Base-by-base conservation (phyloP, 2,797 vertebrate genomes). In the Clarias laeviceps region DNA sequence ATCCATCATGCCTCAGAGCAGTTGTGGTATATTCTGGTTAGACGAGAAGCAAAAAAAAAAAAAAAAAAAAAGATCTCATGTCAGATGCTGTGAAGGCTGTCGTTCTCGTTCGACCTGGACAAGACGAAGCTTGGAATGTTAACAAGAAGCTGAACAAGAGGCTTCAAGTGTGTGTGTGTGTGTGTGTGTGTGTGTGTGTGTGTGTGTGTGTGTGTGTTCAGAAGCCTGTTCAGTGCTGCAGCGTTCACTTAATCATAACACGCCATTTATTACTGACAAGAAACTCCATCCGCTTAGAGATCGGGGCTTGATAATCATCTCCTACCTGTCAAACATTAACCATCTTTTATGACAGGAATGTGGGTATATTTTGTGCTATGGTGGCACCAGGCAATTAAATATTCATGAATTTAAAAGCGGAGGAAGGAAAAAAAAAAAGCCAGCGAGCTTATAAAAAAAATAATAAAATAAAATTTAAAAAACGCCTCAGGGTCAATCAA, bases 371-470 rank as follows among this genome's bases (percentile, higher is more conserved):
- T 7, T 80, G 64, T 65, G 73, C 73, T 72, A 66, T 77, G 18
- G 79, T 0, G 32, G 76, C 82, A 87, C 29, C 34, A 74, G 81
- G 64, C 70, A 79, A 80, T 79, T 62, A 80, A 66, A 85, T 65
- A 87, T 85, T 85, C 77, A 83, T 82, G 37, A 82, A 81, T 29
- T 64, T 85, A 34, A 54, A 57, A 85, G 37, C 6, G 11, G 76
- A 70, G 24, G 20, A 69, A 22, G 69, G 61, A 69, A 50, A 50
- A 50, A 84, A 76, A 74, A 88, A 78, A 61, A 78, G 77, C 9
- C 56, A 50, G 6, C 14, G 59, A 62, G 77, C 22, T 81, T 15
- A 86, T 89, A 83, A 83, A 88, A 50, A 50, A 50, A 50, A 50
- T 2, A 12, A 50, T n/a, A n/a, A n/a, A n/a, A n/a, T n/a, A n/a